Base-by-base conservation (phyloP, 2,888 invertebrate species). In the Brassicogethes aeneus region DNA sequence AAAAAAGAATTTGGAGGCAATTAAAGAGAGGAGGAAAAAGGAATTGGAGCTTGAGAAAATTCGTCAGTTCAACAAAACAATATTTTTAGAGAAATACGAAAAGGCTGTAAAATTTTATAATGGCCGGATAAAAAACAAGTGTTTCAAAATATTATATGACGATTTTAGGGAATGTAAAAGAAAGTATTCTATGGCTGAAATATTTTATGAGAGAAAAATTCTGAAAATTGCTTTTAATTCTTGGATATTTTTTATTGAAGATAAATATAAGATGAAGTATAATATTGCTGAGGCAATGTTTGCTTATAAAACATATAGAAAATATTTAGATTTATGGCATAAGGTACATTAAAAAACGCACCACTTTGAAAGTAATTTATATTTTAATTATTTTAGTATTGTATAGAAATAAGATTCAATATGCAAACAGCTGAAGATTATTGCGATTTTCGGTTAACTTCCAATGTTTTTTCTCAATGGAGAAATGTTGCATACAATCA, bases 351-450 rank as follows among this genome's bases (percentile, higher is more conserved):
- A n/a, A 13, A 34, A 30, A 39, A 33, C 31, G n/a, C n/a, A 17
- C 38, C 13, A 32, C 14, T 13, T 13, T 5, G 5, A 23, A 23
- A 36, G 8, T 14, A 37, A 34, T 32, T 37, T 38, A 16, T n/a
- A 23, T 38, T 41, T 41, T 17, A n/a, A n/a, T 29, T 15, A 16
- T 68, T 68, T 42, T 54, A 77, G 76, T 62, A 68, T 43, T 67
- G 70, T 40, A 55, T 66, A 39, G 65, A 68, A 33, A 69, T 65
- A 41, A 63, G 70, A 30, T 66, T 75, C 47, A 78, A 79, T 59
- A 69, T 71, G 54, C 80, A 82, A 68, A 82, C 83, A 1, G 85
- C 87, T 2, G 73, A 76, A 40, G 86, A 87, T 61, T 80, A 80
- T 64, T 76, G 77, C 51, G 82, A 84, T 45, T 68, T 82, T 41